Conservation (phyloP, 92 coral and sea anemone genomes). For the Zoanthus gigantus region DNA sequence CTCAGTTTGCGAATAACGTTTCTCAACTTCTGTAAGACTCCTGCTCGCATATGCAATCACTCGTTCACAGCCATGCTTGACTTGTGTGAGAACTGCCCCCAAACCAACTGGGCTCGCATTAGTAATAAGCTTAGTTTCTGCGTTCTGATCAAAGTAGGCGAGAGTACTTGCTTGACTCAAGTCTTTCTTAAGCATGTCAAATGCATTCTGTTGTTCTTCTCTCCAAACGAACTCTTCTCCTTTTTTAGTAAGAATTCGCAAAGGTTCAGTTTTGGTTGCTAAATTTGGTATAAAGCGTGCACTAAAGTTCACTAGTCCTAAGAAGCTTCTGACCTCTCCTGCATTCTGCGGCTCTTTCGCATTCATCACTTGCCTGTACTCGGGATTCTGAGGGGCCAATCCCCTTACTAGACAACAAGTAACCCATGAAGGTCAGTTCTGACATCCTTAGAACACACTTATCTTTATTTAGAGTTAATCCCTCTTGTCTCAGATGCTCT, state of each 20-base stretch:
- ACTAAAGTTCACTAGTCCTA: neutral
- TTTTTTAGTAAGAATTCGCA: neutral
- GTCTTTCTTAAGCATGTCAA: neutral
- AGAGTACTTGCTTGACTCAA: neutral
- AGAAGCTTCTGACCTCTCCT: neutral
- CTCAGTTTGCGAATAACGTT: neutral
- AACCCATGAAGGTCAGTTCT: neutral
- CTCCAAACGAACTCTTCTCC: neutral
- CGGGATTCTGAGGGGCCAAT: neutral
- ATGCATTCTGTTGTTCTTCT: neutral
- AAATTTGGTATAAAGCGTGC: neutral
- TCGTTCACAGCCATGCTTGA: neutral
- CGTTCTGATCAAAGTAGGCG: neutral
- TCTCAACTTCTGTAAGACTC: neutral
- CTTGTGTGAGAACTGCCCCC: neutral
- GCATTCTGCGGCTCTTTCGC: neutral
- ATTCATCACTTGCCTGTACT: neutral
- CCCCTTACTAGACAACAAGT: neutral
- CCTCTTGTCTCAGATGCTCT: neutral
- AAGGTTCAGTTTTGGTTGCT: neutral
- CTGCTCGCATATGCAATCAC: neutral
- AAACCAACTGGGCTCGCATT: neutral
- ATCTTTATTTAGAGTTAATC: neutral
- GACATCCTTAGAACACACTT: neutral
- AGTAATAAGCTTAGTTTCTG: neutral